A percentile compares a stretch with the other conserved stretches of the same genome.
Conservation (phyloP, 2,113 vertebrate genomes). For the Gavialis gangeticus region DNA sequence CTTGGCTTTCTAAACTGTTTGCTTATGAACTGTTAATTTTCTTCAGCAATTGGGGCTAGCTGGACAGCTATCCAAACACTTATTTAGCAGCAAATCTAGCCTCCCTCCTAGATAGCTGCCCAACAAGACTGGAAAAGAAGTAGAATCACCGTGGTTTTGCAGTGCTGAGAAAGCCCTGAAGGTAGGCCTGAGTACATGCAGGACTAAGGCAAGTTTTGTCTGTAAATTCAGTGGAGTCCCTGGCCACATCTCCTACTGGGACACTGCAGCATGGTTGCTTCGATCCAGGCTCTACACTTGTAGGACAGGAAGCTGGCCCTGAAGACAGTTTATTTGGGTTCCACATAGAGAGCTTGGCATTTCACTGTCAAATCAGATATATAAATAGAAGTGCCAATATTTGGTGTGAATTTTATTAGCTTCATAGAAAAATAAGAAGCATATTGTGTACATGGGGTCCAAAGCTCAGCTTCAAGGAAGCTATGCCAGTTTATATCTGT, state of each 20-base stretch:
- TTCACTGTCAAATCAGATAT: background rate
- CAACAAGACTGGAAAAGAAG: background rate
- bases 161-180: background rate
- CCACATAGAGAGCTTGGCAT: background rate
- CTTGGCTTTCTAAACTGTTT: background rate
- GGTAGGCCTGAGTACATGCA: background rate
- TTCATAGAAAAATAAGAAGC: background rate
- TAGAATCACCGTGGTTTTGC: background rate
- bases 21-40: constrained; percentile 21
- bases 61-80: constrained; percentile 4
- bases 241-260: background rate
- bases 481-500: background rate
- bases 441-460: background rate
- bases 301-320: background rate
- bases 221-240: background rate
- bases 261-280: fast-evolving
- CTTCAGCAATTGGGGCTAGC: background rate
- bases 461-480: background rate
- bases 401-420: background rate
- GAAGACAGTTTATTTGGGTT: background rate
- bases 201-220: background rate
- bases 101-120: background rate
- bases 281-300: fast-evolving
- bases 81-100: constrained; percentile 1
- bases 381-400: background rate